These are phyloP conservation scores for Fissipunctia ypsillon DNA, from an alignment of 2,888 invertebrate species.

Conservation along the genomic window DNA sequence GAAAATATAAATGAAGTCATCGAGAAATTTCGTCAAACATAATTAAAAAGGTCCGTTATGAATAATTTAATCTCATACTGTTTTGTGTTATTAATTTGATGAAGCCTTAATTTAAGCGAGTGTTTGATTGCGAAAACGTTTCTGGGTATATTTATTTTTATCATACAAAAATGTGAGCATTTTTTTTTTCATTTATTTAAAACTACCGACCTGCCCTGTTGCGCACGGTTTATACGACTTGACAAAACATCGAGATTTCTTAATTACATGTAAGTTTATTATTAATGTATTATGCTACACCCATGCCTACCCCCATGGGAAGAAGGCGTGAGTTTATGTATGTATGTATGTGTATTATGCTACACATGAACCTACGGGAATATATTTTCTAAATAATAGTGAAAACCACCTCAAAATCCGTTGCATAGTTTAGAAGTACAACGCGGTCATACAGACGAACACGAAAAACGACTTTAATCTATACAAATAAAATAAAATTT, in stretches of 20 bases:
- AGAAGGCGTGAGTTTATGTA: too few species aligned
- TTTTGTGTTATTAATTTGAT: conserved; percentile 67
- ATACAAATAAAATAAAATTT: too few species aligned
- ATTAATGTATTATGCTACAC: too few species aligned
- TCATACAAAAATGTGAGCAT: background rate
- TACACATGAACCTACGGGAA: background rate
- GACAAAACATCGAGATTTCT: too few species aligned
- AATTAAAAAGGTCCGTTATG: conserved; percentile 83
- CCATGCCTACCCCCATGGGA: too few species aligned
- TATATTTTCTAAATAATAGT: background rate
- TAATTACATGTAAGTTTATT: too few species aligned
- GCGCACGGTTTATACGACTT: too few species aligned
- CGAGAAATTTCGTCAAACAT: conserved; percentile 81
- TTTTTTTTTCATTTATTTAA: background rate
- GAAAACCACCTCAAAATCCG: background rate
- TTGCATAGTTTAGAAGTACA: background rate
- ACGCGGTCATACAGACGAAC: background rate
- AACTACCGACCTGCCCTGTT: background rate
- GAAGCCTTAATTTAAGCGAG: conserved; percentile 54
- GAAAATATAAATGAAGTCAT: conserved; percentile 84
- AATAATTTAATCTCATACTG: conserved; percentile 76
- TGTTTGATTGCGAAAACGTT: conserved; percentile 34
- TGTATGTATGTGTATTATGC: too few species aligned
- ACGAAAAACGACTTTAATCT: background rate
- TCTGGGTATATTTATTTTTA: conserved; percentile 2